Percentiles rank a stretch among this genome's conserved stretches.
Conservation (phyloP, 2,888 invertebrate species). For the Caenorhabditis becei region DNA sequence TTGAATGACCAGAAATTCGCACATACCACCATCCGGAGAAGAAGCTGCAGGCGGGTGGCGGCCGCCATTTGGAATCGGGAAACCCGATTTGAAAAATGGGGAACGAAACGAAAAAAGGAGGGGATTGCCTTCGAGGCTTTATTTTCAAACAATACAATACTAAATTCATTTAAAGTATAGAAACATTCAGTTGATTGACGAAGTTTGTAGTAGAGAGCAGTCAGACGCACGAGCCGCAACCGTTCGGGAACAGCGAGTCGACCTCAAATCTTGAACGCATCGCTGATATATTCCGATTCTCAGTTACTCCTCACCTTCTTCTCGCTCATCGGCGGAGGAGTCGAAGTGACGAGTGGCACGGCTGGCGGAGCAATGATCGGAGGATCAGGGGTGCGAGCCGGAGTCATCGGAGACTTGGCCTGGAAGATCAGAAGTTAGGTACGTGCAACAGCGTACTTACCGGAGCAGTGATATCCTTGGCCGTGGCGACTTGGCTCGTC, state of each 20-base stretch:
- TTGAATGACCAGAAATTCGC: slow-evolving; percentile 53
- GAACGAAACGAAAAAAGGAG: background rate
- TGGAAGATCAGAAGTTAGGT: background rate
- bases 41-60: slow-evolving; percentile 8
- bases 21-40: slow-evolving; percentile 34
- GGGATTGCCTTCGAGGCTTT: background rate
- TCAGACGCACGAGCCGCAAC: slow-evolving; percentile 34
- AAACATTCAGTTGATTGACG: slow-evolving; percentile 7
- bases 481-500: slow-evolving; percentile 15
- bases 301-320: slow-evolving; percentile 35
- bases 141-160: too few species aligned
- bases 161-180: slow-evolving; percentile 3
- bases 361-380: slow-evolving; percentile 2
- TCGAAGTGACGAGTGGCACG: slow-evolving; percentile 10
- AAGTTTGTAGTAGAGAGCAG: too few species aligned
- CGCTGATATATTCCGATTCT: background rate
- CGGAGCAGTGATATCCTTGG: slow-evolving; percentile 16
- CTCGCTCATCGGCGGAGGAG: slow-evolving; percentile 33
- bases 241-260: slow-evolving; percentile 17
- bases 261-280: slow-evolving; percentile 41
- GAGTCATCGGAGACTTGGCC: slow-evolving; percentile 28
- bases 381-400: slow-evolving; percentile 27
- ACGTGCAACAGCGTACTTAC: too few species aligned
- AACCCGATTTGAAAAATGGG: slow-evolving; percentile 3
- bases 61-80: slow-evolving; percentile 30